Base-by-base conservation (phyloP, 2,113 vertebrate genomes). In the Ceyx melanurus region DNA sequence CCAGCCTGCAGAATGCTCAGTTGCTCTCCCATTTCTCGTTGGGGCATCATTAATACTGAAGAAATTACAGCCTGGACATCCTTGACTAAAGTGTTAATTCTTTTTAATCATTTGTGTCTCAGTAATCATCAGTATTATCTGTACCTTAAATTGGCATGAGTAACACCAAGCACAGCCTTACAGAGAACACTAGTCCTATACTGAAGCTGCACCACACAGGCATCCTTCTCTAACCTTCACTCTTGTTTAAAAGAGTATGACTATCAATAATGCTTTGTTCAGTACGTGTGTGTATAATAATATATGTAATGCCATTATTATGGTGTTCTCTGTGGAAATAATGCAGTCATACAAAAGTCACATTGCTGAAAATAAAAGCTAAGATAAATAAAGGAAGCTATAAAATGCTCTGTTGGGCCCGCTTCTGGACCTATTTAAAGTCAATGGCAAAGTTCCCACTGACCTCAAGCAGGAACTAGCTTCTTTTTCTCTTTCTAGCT, bases 311-410 rank as follows among this genome's bases (percentile, higher is more conserved):
- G 26, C 60, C 40, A 42, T 81, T 82, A 88, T 89, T 65, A 61
- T 25, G 23, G 40, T 75, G 56, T 53, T 87, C 45, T 0, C 15
- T 75, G 53, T 96, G 95, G 92, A 96, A 96, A 95, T 93, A 94
- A 89, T 88, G 79, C 65, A 93, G 89, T 93, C 94, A 78, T 86
- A 91, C n/a, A 56, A 80, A 88, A 95, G 89, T 93, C 68, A 89
- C 87, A 88, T 81, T 61, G 65, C 95, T 93, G 85, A 90, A 96
- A 96, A 96, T 96, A 94, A 95, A 95, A 93, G 79, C 26, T 92
- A 96, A 92, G 84, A 96, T 96, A 96, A 96, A 96, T 93, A 96
- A 88, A 95, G 95, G 92, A 95, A 95, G 82, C 89, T 92, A 92
- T 96, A 93, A 96, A 95, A 94, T 88, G 91, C 68, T 94, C 65